A percentile compares a stretch with the other conserved stretches of the same genome.
These are phyloP conservation scores for Mellivora capensis DNA, from an alignment of 2,113 vertebrate species.

Conservation along the genomic window DNA sequence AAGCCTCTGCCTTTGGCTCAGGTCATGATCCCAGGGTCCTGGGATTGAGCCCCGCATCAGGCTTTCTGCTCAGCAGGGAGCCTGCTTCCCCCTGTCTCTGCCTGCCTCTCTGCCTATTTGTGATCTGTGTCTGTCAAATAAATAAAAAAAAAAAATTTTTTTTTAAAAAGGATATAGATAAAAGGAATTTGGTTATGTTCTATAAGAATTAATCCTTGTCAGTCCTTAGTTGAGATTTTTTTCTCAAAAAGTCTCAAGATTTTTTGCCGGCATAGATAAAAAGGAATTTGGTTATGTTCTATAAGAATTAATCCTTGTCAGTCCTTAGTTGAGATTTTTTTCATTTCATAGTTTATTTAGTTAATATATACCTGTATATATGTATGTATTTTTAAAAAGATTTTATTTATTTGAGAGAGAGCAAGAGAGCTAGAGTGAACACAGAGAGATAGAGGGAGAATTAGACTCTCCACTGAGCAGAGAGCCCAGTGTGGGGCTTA, in stretches of 20 bases:
- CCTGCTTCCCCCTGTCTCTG: too few species aligned
- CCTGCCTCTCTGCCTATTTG: too few species aligned
- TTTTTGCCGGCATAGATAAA: background rate
- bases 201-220: background rate
- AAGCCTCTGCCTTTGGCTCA: too few species aligned
- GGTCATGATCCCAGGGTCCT: too few species aligned
- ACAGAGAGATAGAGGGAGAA: background rate
- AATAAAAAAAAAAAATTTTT: too few species aligned
- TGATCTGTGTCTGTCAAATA: too few species aligned
- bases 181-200: background rate
- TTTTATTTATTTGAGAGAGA: background rate
- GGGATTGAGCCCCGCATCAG: too few species aligned
- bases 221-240: background rate
- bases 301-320: background rate
- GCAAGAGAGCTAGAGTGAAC: background rate
- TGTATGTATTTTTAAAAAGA: background rate
- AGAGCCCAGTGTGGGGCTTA: background rate
- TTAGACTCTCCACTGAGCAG: background rate
- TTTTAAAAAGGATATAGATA: too few species aligned
- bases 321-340: slow-evolving; percentile 10
- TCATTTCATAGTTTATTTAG: background rate
- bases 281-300: background rate
- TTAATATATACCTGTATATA: background rate
- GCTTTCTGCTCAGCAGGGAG: too few species aligned
- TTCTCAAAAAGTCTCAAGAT: too few species aligned